Conservation (phyloP, 2,797 vertebrate species). For the Acomys russatus region DNA sequence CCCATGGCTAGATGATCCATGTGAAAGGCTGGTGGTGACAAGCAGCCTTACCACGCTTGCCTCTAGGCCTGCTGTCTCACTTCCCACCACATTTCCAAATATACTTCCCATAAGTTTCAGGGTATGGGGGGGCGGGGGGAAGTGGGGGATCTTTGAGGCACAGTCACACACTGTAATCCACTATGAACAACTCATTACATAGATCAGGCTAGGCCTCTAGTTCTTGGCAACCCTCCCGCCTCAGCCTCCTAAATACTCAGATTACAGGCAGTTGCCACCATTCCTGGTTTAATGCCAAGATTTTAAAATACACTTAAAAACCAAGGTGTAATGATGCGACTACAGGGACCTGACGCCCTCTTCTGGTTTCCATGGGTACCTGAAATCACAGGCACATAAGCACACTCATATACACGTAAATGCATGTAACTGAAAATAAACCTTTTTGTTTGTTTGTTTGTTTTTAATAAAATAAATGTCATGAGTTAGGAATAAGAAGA, state of each 20-base stretch:
- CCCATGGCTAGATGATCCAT: neutral
- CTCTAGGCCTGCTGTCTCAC: neutral
- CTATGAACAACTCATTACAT: neutral
- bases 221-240: neutral
- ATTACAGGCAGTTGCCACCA: neutral
- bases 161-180: neutral
- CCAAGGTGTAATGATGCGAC: neutral
- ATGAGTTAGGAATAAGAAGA: constrained; percentile 91
- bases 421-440: neutral
- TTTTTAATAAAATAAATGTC: constrained; percentile 94
- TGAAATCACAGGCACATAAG: neutral
- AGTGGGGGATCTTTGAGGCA: neutral
- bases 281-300: neutral
- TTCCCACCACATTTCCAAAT: neutral
- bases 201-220: neutral
- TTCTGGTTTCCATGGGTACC: neutral
- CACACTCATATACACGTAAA: neutral
- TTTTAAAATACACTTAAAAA: neutral
- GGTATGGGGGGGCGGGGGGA: no score
- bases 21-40: neutral
- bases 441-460: constrained; percentile 89
- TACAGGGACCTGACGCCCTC: neutral
- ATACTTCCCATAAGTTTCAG: neutral
- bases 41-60: neutral
- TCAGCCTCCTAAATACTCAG: neutral